These are phyloP conservation scores for Lathronympha strigana DNA, from an alignment of 2,888 invertebrate genomes.

Conservation along the genomic window DNA sequence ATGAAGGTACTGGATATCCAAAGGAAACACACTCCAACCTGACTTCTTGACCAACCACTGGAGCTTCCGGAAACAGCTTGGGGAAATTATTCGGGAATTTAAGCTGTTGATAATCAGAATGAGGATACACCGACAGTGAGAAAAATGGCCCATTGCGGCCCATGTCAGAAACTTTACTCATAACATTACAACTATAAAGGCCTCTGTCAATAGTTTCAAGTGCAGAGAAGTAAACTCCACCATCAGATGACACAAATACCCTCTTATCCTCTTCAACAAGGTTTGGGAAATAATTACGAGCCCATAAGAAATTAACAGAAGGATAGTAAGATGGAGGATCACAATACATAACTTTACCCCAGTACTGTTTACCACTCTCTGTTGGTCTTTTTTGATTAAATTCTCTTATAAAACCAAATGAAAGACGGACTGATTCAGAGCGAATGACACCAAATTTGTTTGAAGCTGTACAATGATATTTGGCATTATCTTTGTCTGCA, in stretches of 20 bases:
- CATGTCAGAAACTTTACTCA: conserved; percentile 93
- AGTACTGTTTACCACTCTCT: conserved; percentile 94
- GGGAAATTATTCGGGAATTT: conserved; percentile 98
- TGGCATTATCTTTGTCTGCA: conserved; percentile 91
- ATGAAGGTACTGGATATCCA: conserved; percentile 97
- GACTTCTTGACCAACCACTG: conserved; percentile 94
- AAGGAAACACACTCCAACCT: conserved; percentile 97
- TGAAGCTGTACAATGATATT: conserved; percentile 96
- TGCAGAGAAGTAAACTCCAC: conserved; percentile 97
- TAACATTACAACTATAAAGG: conserved; percentile 96
- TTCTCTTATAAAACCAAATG: conserved; percentile 95
- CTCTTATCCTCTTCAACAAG: conserved; percentile 96
- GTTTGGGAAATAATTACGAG: conserved; percentile 94
- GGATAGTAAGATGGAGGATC: conserved; percentile 97
- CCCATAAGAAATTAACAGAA: conserved; percentile 95
- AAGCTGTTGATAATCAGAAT: conserved; percentile 95
- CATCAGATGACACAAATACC: conserved; percentile 97
- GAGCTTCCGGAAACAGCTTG: conserved; percentile 97
- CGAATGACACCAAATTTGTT: conserved; percentile 95
- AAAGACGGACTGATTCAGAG: conserved; percentile 93
- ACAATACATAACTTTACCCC: conserved; percentile 96
- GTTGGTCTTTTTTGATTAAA: conserved; percentile 94
- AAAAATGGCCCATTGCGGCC: conserved; percentile 97
- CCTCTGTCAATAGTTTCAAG: conserved; percentile 95
- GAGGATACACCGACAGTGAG: conserved; percentile 90